Percentiles rank a stretch among this genome's conserved stretches.
phyloP scores from a whole-genome alignment of 1,140 invertebrate species.

The Anastrepha ludens region DNA sequence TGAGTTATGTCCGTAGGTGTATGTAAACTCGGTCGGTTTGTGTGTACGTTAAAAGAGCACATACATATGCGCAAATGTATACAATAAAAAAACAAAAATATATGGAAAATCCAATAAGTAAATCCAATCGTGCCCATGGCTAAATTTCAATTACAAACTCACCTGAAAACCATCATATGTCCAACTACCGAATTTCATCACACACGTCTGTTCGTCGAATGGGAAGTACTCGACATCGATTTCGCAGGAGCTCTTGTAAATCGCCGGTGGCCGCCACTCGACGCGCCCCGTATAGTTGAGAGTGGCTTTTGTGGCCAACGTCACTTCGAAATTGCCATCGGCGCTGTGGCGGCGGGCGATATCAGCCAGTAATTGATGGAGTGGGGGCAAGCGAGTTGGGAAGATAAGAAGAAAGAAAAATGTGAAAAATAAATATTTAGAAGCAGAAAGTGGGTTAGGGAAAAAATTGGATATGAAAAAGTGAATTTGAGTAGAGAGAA shows the following conservation, averaged over 20 bases:
- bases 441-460: background rate
- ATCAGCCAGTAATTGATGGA: background rate
- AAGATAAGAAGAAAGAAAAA: background rate
- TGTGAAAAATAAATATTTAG: conserved; percentile 30
- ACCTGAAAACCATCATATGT: conserved; percentile 95
- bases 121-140: conserved; percentile 22
- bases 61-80: background rate
- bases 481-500: no score
- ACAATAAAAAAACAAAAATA: background rate
- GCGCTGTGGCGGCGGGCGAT: conserved; percentile 80
- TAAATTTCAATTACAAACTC: conserved; percentile 56
- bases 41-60: background rate
- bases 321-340: conserved; percentile 98
- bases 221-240: conserved; percentile 98
- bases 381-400: background rate
- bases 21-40: background rate
- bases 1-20: background rate
- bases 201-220: conserved; percentile 96
- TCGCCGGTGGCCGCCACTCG: conserved; percentile 96
- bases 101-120: conserved; percentile 36
- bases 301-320: conserved; percentile 94
- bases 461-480: background rate
- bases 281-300: conserved; percentile 93
- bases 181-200: conserved; percentile 97
- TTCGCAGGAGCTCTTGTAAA: conserved; percentile 96